phyloP scores from a whole-genome alignment of 2,888 invertebrate species.

The Strigamia maritima region DNA sequence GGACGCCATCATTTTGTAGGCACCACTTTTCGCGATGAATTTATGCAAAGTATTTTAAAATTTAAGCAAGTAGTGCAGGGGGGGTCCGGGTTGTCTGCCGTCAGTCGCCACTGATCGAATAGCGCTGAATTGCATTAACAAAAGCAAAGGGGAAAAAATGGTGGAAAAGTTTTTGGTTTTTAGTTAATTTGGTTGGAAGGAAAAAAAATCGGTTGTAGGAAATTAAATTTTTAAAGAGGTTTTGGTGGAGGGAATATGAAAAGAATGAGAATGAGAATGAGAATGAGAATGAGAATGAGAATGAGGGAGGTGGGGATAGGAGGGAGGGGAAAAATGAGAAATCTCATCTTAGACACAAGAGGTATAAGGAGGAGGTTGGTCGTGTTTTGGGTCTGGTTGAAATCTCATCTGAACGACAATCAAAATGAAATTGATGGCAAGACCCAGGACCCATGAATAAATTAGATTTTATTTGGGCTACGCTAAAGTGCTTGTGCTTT shows the following conservation, averaged over 20 bases:
- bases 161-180: constrained; percentile 29
- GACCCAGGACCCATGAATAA: constrained; percentile 25
- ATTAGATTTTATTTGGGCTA: constrained; percentile 25
- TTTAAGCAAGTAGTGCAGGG: background rate
- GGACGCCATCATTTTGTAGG: background rate
- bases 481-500: constrained; percentile 25
- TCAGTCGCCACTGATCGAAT: background rate
- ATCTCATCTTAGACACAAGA: constrained; percentile 29
- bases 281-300: background rate
- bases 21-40: constrained; percentile 16
- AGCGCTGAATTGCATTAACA: background rate
- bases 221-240: constrained; percentile 6
- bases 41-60: constrained; percentile 18
- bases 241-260: background rate
- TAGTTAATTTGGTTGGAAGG: background rate
- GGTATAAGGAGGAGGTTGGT: constrained; percentile 22
- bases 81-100: background rate
- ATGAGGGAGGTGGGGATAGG: background rate
- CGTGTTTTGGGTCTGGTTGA: constrained; percentile 33
- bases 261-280: background rate
- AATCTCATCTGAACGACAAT: constrained; percentile 28
- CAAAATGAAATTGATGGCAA: constrained; percentile 29
- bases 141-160: background rate
- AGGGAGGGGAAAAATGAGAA: constrained; percentile 10
- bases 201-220: background rate